Evolutionary conservation across 1,140 invertebrate genomes (phyloP), one percentile per base, ranked within the genome.

Genomic region (Nautilus pompilius): DNA sequence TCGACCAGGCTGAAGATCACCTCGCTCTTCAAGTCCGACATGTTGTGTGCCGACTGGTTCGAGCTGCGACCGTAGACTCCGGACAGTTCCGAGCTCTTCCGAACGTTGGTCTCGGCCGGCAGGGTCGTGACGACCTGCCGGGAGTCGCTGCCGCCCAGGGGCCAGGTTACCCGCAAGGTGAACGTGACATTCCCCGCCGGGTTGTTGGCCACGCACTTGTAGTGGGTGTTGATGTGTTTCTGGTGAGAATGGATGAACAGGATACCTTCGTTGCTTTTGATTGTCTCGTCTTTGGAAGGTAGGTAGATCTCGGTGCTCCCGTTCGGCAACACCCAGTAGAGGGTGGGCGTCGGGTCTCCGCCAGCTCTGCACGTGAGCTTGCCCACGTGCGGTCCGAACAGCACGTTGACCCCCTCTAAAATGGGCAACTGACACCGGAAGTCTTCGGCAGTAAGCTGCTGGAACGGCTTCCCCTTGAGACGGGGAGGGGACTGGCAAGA

Each of bases 141-240:
- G 4, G 61, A 62, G 13, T 29, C 56, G 3, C 55, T 49, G 17
- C 54, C 56, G 6, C 45, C 49, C 6, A 66, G 51, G 4, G 80
- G 80, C 78, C 78, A 81, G 13, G 71, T 70, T 26, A 81, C 76
- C 62, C 80, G 79, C 10, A 82, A 62, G 1, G 76, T 76, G 32
- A 82, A 74, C 8, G 79, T 82, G 5, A 80, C 78, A 58, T 82
- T 81, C 10, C 80, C 80, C 0, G 78, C 80, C 0, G 77, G 76
- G 62, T 82, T 82, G 61, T 72, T 77, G 15, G 80, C 80, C 26
- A 82, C 64, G 61, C 80, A 82, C 59, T 73, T 71, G 63, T 80
- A 82, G 54, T 63, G 69, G 10, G 72, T 72, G 30, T 73, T 78
- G 33, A 66, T 63, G 10, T 63, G 65, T 4, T 69, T 62, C 55